Evolutionary conservation across 1,140 invertebrate species (phyloP), one percentile per base, ranked within the genome.

Genomic region (Trichonephila clavata): DNA sequence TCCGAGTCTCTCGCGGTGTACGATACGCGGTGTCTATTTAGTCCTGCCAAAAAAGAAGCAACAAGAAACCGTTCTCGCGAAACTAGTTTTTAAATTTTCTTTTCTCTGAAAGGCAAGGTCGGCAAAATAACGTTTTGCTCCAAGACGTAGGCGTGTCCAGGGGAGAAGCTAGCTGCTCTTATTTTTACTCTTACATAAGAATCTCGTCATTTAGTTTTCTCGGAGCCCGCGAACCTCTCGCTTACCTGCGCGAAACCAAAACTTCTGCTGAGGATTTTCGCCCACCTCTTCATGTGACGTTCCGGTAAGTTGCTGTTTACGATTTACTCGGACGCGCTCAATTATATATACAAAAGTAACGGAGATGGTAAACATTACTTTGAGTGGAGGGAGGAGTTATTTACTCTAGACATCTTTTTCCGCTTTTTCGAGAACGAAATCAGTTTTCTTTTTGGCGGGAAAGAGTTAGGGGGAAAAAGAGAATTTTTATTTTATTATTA

Each of bases 271-370:
- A 21, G 57, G 81, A 59, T 57, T 84, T 84, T 84, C 57, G 14
- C 24, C n/a, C 20, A 21, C 57, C 13, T 39, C 24, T 57, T 84
- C 81, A 57, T 50, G 43, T 50, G 43, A 57, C 43, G 81, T 84
- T 84, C 81, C 81, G 81, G 81, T 84, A 84, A 84, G 81, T 84
- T 84, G 81, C 43, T 84, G 81, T 77, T 84, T 84, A 84, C 81
- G 81, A 50, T 84, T 24, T 50, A 50, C 50, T 59, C 43, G 32
- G 20, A 21, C 80, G 80, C 43, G 80, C 24, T 68, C 65, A 68
- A 68, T 68, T 68, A 68, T 68, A 27, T 68, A 68, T 68, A 68
- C 65, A 68, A n/a, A 50, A 68, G n/a, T 68, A 68, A 68, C 65
- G 71, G 71, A 39, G 27, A 32, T 18, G 6, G 71, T 77, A 77